Percentiles rank a stretch among this genome's conserved stretches.
phyloP scores from a whole-genome alignment of 1,140 invertebrate species.

The Drosophila busckii region DNA sequence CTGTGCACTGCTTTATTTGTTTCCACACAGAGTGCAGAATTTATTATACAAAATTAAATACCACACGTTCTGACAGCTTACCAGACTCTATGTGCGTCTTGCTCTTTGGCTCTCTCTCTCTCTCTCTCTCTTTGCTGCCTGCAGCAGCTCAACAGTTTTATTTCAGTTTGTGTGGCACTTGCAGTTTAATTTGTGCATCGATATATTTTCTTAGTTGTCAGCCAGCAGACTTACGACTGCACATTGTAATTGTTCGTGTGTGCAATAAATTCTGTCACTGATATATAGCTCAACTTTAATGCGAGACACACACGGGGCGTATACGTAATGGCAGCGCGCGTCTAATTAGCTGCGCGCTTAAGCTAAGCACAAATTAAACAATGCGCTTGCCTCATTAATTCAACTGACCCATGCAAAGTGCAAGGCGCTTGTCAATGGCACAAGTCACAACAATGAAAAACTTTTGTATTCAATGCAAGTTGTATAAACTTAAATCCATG shows the following conservation, averaged over 20 bases:
- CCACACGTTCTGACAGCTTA: constrained; percentile 18
- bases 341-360: too few relatives aligned
- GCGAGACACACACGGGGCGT: constrained; percentile 4
- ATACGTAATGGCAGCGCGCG: too few relatives aligned
- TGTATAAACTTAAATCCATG: constrained; percentile 70
- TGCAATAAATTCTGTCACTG: constrained; percentile 56
- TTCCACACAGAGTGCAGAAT: constrained; percentile 36
- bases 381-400: background rate
- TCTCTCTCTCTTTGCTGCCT: background rate
- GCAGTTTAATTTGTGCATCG: constrained; percentile 75
- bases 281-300: constrained; percentile 59
- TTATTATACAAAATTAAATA: constrained; percentile 68
- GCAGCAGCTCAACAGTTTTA: constrained; percentile 31
- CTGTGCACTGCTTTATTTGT: constrained; percentile 38
- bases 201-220: constrained; percentile 72
- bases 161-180: constrained; percentile 46
- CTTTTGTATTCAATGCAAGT: constrained; percentile 77
- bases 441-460: constrained; percentile 58
- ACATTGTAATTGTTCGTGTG: constrained; percentile 34
- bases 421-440: constrained; percentile 52
- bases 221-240: constrained; percentile 9
- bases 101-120: background rate
- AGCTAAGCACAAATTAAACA: background rate
- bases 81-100: background rate
- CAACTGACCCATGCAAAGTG: background rate